These are phyloP conservation scores for Serripes groenlandicus DNA, from an alignment of 2,888 invertebrate genomes.

Conservation along the genomic window DNA sequence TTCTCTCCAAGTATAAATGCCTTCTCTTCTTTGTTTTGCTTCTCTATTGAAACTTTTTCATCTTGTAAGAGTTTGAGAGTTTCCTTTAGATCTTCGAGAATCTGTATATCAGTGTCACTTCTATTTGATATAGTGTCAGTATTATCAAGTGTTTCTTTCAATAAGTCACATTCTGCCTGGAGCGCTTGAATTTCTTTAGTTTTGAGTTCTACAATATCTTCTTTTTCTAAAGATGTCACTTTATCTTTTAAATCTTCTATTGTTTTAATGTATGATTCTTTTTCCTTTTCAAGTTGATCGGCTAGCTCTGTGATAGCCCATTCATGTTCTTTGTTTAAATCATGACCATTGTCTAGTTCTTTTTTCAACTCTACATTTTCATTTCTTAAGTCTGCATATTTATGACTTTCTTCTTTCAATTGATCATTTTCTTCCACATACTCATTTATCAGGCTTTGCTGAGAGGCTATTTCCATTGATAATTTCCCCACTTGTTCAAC, in stretches of 20 bases:
- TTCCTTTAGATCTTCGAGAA: constrained; percentile 54
- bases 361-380: constrained; percentile 51
- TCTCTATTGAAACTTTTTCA: constrained; percentile 49
- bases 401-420: constrained; percentile 6
- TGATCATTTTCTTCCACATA: constrained; percentile 29
- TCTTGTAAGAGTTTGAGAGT: constrained; percentile 40
- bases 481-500: neutral
- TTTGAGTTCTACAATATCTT: neutral
- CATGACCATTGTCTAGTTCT: constrained; percentile 39
- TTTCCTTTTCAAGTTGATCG: constrained; percentile 49
- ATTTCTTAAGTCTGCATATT: constrained; percentile 46
- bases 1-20: constrained; percentile 47
- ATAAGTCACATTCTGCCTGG: constrained; percentile 14
- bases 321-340: constrained; percentile 63
- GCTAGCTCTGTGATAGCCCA: constrained; percentile 60
- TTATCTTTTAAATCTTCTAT: constrained; percentile 23
- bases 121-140: constrained; percentile 35
- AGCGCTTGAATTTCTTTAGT: neutral
- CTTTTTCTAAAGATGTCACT: neutral
- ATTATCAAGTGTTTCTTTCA: constrained; percentile 38
- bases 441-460: neutral
- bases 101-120: constrained; percentile 52
- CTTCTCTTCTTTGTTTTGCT: constrained; percentile 28
- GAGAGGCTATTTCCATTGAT: neutral
- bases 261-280: constrained; percentile 9